These are phyloP conservation scores for Alloscopus bannaensis DNA, from an alignment of 2,888 invertebrate genomes.

Conservation along the genomic window DNA sequence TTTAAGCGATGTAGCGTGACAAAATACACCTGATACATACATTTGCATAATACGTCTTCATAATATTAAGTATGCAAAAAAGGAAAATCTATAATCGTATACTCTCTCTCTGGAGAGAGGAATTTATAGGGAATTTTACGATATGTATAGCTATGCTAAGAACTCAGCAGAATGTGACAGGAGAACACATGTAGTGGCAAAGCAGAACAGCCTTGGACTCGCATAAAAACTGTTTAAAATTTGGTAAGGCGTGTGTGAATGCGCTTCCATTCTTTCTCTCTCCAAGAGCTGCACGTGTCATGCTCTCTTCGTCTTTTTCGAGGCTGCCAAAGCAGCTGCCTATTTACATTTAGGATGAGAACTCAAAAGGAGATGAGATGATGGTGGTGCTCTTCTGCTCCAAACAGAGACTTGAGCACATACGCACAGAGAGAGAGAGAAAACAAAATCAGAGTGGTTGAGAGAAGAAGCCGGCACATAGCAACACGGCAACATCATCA, in stretches of 20 bases:
- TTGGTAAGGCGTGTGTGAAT: slow-evolving; percentile 6
- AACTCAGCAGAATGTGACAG: background rate
- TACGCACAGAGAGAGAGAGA: slow-evolving; percentile 51
- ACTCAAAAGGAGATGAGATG: slow-evolving; percentile 5
- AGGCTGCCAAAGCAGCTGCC: slow-evolving; percentile 3
- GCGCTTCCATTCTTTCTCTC: slow-evolving; percentile 14
- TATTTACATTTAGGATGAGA: background rate
- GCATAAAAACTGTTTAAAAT: slow-evolving; percentile 16
- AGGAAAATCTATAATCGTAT: no score
- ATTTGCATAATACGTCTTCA: no score
- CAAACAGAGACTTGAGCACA: slow-evolving; percentile 7
- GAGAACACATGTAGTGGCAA: background rate
- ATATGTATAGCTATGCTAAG: background rate
- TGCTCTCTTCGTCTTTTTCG: background rate
- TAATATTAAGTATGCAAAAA: no score
- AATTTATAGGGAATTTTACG: background rate
- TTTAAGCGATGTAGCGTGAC: background rate
- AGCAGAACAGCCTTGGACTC: background rate
- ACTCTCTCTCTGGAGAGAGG: background rate
- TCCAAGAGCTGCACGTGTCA: slow-evolving; percentile 30
- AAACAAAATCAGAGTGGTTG: slow-evolving; percentile 12
- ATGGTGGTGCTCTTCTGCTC: slow-evolving; percentile 11
- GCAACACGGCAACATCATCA: slow-evolving; percentile 26
- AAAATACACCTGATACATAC: no score
- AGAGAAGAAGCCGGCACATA: slow-evolving; percentile 49